Evolutionary conservation across 2,888 invertebrate genomes (phyloP), one percentile per base, ranked within the genome.

Genomic region (Petrolisthes cinctipes): DNA sequence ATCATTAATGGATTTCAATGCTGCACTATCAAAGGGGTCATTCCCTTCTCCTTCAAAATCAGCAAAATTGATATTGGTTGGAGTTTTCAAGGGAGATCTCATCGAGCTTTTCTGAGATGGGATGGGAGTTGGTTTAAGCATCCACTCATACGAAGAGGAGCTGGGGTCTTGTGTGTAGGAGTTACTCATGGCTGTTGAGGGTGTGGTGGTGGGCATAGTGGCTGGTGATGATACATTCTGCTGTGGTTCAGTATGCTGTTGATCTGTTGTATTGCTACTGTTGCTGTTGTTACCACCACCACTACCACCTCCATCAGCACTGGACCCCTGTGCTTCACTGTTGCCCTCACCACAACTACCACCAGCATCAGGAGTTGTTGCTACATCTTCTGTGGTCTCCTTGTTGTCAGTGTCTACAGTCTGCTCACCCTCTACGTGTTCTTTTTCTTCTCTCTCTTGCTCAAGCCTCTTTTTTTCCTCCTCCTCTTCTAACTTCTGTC

Each of bases 21-120:
- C 97, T 93, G 97, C 95, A 93, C 96, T 97, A 93, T 98, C 98
- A 93, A 98, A 98, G 0, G 98, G 98, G 92, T 97, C 97, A 85
- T 97, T 97, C 82, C 96, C 97, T 92, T 97, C 97, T 92, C 96
- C 95, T 93, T 98, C 98, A 94, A 98, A 98, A 93, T 98, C 97
- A 91, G 95, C 96, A 92, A 95, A 91, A 91, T 93, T 93, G 85
- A 93, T 89, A 51, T 82, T 78, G 23, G 85, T 75, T 23, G 82
- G 85, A n/a, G 82, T 78, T 75, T 85, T 85, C 7, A 82, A 51
- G n/a, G 84, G 84, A 56, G 85, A 85, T 37, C 85, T 78, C 14
- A 85, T 51, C 54, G 51, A 75, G 51, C 73, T 76, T 61, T 88
- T 88, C 37, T 85, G 75, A 4, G 88, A 88, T 51, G 88, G 85